Percentiles rank a stretch among this genome's conserved stretches.
phyloP scores from a whole-genome alignment of 2,888 invertebrate species.

The Aromia moschata region DNA sequence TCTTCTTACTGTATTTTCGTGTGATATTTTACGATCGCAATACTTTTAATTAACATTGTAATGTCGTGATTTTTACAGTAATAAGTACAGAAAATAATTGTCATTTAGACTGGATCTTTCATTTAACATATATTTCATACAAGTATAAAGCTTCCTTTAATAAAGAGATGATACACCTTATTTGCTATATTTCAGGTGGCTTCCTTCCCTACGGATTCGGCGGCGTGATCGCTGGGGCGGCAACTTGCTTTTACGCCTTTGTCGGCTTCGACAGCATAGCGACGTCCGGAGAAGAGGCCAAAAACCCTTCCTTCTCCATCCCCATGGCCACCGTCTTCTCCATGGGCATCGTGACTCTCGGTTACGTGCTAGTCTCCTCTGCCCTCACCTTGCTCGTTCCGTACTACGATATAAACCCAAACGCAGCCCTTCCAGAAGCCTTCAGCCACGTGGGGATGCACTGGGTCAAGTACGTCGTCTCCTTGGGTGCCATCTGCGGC shows the following conservation, averaged over 20 bases:
- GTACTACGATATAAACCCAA: conserved; percentile 76
- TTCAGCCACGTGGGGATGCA: conserved; percentile 74
- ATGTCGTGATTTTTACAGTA: too few species aligned
- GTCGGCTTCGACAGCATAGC: conserved; percentile 93
- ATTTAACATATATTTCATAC: too few species aligned
- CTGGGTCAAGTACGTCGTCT: conserved; percentile 87
- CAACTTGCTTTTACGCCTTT: conserved; percentile 92
- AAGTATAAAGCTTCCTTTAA: too few species aligned
- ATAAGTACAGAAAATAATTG: too few species aligned
- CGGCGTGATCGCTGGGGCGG: conserved; percentile 83
- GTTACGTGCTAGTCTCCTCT: conserved; percentile 84
- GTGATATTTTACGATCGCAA: too few species aligned
- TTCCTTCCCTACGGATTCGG: conserved; percentile 81
- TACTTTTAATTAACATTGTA: too few species aligned
- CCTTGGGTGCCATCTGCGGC: conserved; percentile 88
- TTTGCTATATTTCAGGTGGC: conserved; percentile 62
- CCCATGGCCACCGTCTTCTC: conserved; percentile 85
- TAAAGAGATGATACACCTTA: neutral
- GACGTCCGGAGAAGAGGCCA: conserved; percentile 85
- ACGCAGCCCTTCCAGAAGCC: conserved; percentile 83
- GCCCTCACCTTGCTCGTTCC: conserved; percentile 85
- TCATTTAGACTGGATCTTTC: too few species aligned
- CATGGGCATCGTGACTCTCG: conserved; percentile 80
- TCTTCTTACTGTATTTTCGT: too few species aligned
- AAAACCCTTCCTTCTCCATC: conserved; percentile 80